Base-by-base conservation (phyloP, 2,888 invertebrate genomes). In the Scaeva pyrastri region DNA sequence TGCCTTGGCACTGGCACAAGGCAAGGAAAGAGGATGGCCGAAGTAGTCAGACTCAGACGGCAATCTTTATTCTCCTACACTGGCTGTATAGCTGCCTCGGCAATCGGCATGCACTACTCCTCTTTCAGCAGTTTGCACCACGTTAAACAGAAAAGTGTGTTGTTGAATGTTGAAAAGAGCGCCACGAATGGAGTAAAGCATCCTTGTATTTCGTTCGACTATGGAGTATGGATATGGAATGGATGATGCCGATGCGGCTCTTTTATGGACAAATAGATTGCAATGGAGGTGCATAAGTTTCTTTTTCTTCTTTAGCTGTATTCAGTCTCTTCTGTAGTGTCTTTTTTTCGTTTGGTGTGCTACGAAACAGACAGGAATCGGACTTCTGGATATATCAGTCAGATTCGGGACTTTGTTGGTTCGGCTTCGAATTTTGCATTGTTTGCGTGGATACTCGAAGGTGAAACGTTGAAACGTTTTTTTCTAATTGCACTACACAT, bases 221-320 rank as follows among this genome's bases (percentile, higher is more conserved):
- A 66, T 66, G 86, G n/a, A n/a, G n/a, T n/a, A n/a, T n/a, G n/a
- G n/a, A n/a, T n/a, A n/a, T n/a, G n/a, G n/a, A n/a, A n/a, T n/a
- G n/a, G 85, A 85, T 76, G 85, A 86, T 86, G 86, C 82, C 73
- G 85, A 86, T 86, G 86, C 82, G 81, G 58, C 78, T 78, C 39
- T 80, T 84, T 72, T 81, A 77, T 77, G 80, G 64, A 70, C 70
- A 86, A 70, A 86, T 77, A 82, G 73, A 72, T 82, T 86, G 86
- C 86, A 86, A 77, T 82, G 75, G 82, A 86, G 86, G 73, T 86
- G 86, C 86, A 86, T 85, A 81, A 73, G 82, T 86, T 82, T 86
- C 82, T 81, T 82, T 66, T 74, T 77, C 86, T 73, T 73, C 81
- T 85, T 85, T 73, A 77, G 76, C 85, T 85, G 81, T 81, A 81